Evolutionary conservation across 2,113 vertebrate genomes (phyloP).

Genomic region (Anoplopoma fimbria): DNA sequence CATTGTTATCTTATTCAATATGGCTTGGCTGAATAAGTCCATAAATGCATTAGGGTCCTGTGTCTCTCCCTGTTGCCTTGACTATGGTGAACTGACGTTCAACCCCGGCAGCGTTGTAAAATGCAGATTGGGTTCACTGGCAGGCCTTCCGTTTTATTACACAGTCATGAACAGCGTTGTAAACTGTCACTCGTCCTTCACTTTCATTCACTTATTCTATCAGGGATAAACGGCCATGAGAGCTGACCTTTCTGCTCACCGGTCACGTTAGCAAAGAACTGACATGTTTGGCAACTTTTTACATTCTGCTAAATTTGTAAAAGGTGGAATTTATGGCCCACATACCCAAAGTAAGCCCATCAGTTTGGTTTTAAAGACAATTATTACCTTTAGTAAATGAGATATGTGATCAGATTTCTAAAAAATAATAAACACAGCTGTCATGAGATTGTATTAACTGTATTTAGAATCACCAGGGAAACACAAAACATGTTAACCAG

Average conservation of each 20-base stretch:
- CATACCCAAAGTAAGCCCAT: background rate
- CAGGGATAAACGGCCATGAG: slow-evolving; percentile 13
- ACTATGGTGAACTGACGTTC: slow-evolving; percentile 75
- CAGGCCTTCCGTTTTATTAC: slow-evolving; percentile 79
- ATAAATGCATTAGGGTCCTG: slow-evolving; percentile 76
- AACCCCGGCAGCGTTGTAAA: slow-evolving; percentile 81
- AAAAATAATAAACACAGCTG: background rate
- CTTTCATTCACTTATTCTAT: slow-evolving; percentile 63
- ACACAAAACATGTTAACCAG: background rate
- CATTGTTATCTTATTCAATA: slow-evolving; percentile 74
- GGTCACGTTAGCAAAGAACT: background rate
- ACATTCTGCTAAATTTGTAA: background rate
- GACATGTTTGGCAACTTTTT: background rate
- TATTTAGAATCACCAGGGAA: background rate
- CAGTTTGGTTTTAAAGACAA: background rate
- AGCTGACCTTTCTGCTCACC: slow-evolving; percentile 28
- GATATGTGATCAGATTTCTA: background rate
- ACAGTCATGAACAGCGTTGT: slow-evolving; percentile 77
- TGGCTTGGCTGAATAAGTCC: slow-evolving; percentile 75
- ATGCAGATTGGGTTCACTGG: slow-evolving; percentile 84
- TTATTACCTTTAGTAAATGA: background rate
- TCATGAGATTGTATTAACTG: background rate
- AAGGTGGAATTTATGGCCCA: background rate
- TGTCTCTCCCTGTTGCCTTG: slow-evolving; percentile 66
- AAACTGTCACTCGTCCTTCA: slow-evolving; percentile 75